Evolutionary conservation across 2,113 vertebrate species (phyloP).

Genomic region (Pterocles gutturalis): DNA sequence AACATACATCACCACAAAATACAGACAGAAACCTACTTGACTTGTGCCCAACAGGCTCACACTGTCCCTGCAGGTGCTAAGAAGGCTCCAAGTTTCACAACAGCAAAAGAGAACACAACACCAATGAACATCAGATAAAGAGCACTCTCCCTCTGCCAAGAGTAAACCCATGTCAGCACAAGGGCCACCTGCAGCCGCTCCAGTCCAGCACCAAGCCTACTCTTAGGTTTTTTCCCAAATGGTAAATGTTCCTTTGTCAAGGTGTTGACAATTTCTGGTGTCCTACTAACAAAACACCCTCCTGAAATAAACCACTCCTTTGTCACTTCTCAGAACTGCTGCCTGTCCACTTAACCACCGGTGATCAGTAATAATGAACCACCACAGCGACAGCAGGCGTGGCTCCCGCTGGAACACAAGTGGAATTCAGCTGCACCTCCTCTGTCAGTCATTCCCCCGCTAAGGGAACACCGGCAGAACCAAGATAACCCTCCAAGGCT

Average conservation of each 20-base stretch:
- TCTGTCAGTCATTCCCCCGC: rapidly evolving
- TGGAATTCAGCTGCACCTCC: rapidly evolving
- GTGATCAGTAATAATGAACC: neutral
- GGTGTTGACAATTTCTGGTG: too few relatives aligned
- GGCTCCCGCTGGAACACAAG: neutral
- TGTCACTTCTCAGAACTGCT: neutral
- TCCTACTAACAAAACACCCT: rapidly evolving
- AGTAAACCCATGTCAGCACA: neutral
- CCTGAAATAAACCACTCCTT: too few relatives aligned
- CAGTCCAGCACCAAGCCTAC: neutral
- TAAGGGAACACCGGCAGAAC: rapidly evolving
- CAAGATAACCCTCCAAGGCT: rapidly evolving
- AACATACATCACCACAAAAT: neutral
- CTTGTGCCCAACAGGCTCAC: neutral
- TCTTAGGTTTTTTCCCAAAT: neutral
- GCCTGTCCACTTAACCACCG: neutral
- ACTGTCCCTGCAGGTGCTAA: rapidly evolving
- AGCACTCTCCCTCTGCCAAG: neutral
- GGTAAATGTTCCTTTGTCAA: too few relatives aligned
- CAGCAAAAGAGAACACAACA: too few relatives aligned
- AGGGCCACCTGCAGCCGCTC: neutral
- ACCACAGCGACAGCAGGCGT: rapidly evolving
- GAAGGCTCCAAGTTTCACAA: neutral
- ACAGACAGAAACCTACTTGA: neutral
- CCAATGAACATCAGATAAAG: neutral